Base-by-base conservation (phyloP, 2,888 invertebrate genomes). In the Amphipoea oculea region DNA sequence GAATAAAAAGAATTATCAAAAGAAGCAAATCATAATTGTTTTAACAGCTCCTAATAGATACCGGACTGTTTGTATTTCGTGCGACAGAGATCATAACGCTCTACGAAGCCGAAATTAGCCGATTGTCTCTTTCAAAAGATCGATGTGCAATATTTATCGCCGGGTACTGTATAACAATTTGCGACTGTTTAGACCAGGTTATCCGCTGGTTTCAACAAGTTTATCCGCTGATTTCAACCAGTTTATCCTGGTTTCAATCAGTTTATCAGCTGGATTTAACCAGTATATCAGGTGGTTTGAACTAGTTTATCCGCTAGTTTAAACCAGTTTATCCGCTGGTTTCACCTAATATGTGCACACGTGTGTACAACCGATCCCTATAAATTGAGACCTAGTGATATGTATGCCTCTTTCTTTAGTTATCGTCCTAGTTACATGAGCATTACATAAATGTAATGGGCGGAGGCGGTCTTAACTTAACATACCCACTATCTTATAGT, bases 331-430 rank as follows among this genome's bases (percentile, higher is more conserved):
- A 17, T 40, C 48, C 6, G 2, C 54, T 45, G 45, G 60, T 42
- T 29, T 78, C 11, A 63, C 4, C 3, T 42, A 29, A 51, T 45
- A 17, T 51, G 29, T 40, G 20, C 20, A 20, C 60, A 60, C 60
- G 1, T 17, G 20, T 60, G 36, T 14, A 48, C 42, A 54, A 63
- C 4, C 23, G n/a, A 48, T 57, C 4, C 14, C 29, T 66, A 29
- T 57, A 45, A 17, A 62, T 77, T n/a, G 17, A 62, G 62, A 57
- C 23, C 23, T 54, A 54, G 54, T 83, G 54, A 68, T 63, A 83
- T 80, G 45, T 68, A 68, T 45, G 60, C 17, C 42, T 78, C 62
- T 78, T 62, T 29, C 23, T 29, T 65, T 54, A 63, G 12, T 54
- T 54, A 36, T n/a, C n/a, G 23, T 79, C 20, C 2, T 17, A 71